Percentiles rank a stretch among this genome's conserved stretches.
Evolutionary conservation across 2,797 vertebrate genomes (phyloP).

Genomic region (Synaphobranchus kaupii): DNA sequence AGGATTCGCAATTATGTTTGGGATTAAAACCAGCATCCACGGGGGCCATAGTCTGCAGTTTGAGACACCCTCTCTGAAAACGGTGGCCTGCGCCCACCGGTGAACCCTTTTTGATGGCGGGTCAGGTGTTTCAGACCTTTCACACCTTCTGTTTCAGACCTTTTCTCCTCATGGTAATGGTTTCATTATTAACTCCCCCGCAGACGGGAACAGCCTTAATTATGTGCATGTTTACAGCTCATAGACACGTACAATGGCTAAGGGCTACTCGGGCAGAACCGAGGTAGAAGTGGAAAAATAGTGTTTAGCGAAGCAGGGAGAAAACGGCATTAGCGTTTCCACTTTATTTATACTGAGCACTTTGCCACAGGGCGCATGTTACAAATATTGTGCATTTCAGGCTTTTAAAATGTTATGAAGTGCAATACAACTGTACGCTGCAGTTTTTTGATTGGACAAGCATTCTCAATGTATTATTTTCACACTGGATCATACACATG

Average conservation of each 20-base stretch:
- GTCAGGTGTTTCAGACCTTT: too few relatives aligned
- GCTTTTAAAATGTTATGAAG: conserved; percentile 3
- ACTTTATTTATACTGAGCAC: neutral
- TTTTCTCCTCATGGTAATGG: conserved; percentile 14
- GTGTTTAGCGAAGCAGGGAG: conserved; percentile 9
- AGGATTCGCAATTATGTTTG: neutral
- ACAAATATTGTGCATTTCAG: neutral
- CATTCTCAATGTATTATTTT: neutral
- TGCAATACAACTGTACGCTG: neutral
- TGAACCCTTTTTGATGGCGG: neutral
- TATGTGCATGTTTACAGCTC: neutral
- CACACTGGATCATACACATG: neutral
- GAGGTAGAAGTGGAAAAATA: neutral
- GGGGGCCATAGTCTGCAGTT: neutral
- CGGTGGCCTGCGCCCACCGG: neutral
- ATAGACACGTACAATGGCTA: neutral
- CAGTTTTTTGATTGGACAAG: neutral
- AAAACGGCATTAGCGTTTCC: neutral
- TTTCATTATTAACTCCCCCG: neutral
- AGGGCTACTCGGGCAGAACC: neutral
- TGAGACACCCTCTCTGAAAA: neutral
- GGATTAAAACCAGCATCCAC: neutral
- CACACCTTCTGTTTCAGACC: neutral
- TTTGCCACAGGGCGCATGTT: neutral
- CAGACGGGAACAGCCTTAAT: neutral